phyloP scores from a whole-genome alignment of 2,888 invertebrate genomes.

The Euplexia lucipara region DNA sequence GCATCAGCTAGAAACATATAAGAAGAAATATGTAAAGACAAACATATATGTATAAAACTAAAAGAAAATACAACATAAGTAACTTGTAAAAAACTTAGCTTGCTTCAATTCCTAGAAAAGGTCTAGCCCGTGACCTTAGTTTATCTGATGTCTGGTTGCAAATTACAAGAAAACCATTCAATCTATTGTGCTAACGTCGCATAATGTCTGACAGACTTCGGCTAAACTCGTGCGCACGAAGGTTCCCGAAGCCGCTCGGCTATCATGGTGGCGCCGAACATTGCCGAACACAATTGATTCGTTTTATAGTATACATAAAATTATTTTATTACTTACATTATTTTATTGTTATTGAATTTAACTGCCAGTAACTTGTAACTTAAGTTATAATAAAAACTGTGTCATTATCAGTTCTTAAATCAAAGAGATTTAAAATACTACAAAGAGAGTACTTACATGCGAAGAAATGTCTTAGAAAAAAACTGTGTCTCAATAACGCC shows the following conservation, averaged over 20 bases:
- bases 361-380: neutral
- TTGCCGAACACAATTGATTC: conserved; percentile 47
- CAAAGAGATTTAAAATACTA: too few species aligned
- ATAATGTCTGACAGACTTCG: conserved; percentile 38
- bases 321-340: conserved; percentile 13
- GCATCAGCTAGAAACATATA: too few species aligned
- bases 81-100: neutral
- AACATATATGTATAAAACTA: too few species aligned
- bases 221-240: conserved; percentile 37
- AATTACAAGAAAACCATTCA: conserved; percentile 59
- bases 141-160: conserved; percentile 66
- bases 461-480: too few species aligned
- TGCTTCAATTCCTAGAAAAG: conserved; percentile 48
- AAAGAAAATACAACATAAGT: neutral
- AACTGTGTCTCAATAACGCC: too few species aligned
- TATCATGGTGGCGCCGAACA: conserved; percentile 23
- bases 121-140: conserved; percentile 50
- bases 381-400: neutral
- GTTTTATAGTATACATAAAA: conserved; percentile 13
- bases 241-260: conserved; percentile 22
- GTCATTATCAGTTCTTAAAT: too few species aligned
- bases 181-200: conserved; percentile 51
- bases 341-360: conserved; percentile 2
- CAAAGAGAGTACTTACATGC: too few species aligned
- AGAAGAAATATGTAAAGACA: too few species aligned